Evolutionary conservation across 2,888 invertebrate species (phyloP), one percentile per base, ranked within the genome.

Genomic region (Fragum fragum): DNA sequence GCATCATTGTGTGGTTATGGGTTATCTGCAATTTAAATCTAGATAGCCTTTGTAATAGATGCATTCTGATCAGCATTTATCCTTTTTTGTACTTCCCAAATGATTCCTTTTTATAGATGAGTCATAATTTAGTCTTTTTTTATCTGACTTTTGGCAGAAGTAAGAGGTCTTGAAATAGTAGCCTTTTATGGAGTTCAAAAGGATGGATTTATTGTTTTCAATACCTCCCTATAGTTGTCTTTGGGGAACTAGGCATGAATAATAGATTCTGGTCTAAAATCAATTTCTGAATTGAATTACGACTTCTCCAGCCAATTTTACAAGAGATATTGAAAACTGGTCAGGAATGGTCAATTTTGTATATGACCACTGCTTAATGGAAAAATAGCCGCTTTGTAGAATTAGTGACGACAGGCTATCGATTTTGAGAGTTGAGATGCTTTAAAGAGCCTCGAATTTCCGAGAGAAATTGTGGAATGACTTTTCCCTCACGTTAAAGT

Each of bases 241-340:
- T 79, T 74, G 63, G 83, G 83, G 79, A 71, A 76, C 52, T 53
- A 71, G 68, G 47, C 83, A 83, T 83, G 83, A 83, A 83, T 83
- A 83, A 83, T 83, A 77, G 83, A 83, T 79, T 59, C 68, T 57
- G 32, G 70, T 71, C 61, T 83, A 76, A 83, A 83, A 83, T 83
- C 83, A 83, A 83, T 83, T 80, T 80, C 83, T 83, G 79, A 83
- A 77, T 83, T 77, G 83, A 83, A 83, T 83, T 83, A 83, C 76
- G 83, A 63, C 66, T 70, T 70, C 70, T 73, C 70, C 73, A 79
- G 79, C 83, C 79, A 83, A 76, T 83, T 83, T 83, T 76, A 83
- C 83, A 71, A 71, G 83, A 71, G 83, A 83, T 83, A 83, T 83
- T 83, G 83, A 83, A 80, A 83, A 83, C 77, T 83, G 79, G 74